Conservation (phyloP, 2,888 invertebrate species). For the Creontiades dilutus region DNA sequence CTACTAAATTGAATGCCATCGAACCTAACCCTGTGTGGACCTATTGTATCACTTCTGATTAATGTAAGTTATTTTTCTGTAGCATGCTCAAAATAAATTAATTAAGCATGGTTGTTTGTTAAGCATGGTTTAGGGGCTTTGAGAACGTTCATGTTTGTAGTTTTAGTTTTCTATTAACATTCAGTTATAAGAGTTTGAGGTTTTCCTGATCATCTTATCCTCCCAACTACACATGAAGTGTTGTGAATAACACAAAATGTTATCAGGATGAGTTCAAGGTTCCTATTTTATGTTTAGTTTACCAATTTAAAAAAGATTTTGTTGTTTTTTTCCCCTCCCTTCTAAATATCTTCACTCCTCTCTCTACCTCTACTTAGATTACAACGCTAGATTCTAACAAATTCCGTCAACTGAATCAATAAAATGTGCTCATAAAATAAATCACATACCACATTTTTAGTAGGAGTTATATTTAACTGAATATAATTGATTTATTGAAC, state of each 20-base stretch:
- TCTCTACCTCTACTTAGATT: background rate
- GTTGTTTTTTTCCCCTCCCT: background rate
- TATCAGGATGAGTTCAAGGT: background rate
- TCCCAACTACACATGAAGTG: background rate
- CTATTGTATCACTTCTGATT: constrained; percentile 52
- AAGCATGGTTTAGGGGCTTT: constrained; percentile 54
- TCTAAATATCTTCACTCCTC: background rate
- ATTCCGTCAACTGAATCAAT: background rate
- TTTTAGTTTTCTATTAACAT: constrained; percentile 30
- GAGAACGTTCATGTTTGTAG: constrained; percentile 43
- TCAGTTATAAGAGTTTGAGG: background rate
- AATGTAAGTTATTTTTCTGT: constrained; percentile 63
- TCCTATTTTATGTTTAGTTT: background rate
- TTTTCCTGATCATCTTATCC: background rate
- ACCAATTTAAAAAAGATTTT: no score
- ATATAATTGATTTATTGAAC: no score
- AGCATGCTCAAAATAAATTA: constrained; percentile 43
- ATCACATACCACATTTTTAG: no score
- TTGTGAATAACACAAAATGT: no score
- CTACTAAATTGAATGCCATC: constrained; percentile 27
- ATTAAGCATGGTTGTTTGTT: constrained; percentile 56
- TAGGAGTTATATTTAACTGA: no score
- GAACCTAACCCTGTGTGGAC: constrained; percentile 67
- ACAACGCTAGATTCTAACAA: background rate
- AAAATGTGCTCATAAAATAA: no score